Evolutionary conservation across 1,140 invertebrate species (phyloP), one percentile per base, ranked within the genome.

Genomic region (Oncopodura yosiiana): DNA sequence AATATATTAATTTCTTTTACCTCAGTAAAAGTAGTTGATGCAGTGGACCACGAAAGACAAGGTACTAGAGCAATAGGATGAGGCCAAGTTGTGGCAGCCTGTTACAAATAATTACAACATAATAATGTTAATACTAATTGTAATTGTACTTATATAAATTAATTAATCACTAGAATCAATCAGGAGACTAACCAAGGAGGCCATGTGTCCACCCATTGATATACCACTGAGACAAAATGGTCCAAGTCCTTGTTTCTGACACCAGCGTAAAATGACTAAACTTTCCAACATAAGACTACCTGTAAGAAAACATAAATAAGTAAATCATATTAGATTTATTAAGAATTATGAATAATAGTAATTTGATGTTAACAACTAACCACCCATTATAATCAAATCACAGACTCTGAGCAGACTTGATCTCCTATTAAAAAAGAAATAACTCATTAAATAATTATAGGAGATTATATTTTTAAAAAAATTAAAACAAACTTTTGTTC

Each of bases 171-270:
- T n/a, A 34, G 32, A 34, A n/a, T 34, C 32, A 9, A 27, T 30
- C 9, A 30, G n/a, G 60, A 65, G 26, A 78, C 84, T 78, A 69
- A 95, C 91, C n/a, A n/a, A 80, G n/a, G n/a, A n/a, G n/a, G n/a
- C n/a, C n/a, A n/a, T n/a, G n/a, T 97, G 92, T 42, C 94, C 95
- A 53, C 95, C 95, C 94, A 99, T 96, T n/a, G 94, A 98, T 43
- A 98, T 79, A n/a, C 94, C 94, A 19, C 90, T 92, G 8, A 97
- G 76, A 42, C 90, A 92, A 4, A 97, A 74, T 1, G 94, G 94
- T 11, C 89, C 89, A 68, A 84, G 87, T 19, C 84, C 84, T 67
- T 87, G 78, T 45, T 79, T 75, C 71, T 93, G 86, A 67, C 88
- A 92, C 92, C 92, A 98, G 72, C 93, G 83, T 39, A 98, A 78